Conservation (phyloP, 2,797 vertebrate species). For the Lemur catta region DNA sequence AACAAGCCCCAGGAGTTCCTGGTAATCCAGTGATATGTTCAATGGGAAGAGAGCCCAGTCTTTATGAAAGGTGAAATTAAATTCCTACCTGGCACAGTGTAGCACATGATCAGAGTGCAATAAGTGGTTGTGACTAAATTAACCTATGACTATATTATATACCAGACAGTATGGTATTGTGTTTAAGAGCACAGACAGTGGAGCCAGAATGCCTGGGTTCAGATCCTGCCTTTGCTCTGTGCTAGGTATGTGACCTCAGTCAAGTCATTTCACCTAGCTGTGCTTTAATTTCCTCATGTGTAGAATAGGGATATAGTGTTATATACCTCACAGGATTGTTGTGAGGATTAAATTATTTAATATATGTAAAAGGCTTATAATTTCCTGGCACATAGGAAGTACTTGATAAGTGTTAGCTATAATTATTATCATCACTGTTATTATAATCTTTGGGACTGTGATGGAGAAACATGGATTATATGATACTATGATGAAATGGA, state of each 20-base stretch:
- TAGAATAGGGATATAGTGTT: neutral
- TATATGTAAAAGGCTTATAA: neutral
- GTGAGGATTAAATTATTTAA: constrained; percentile 3
- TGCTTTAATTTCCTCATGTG: neutral
- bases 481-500: neutral
- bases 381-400: neutral
- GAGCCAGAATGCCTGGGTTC: neutral
- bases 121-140: constrained; percentile 14
- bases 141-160: neutral
- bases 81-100: neutral
- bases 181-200: neutral
- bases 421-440: neutral
- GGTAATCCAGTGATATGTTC: neutral
- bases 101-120: neutral
- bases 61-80: constrained; percentile 26
- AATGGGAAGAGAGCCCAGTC: neutral
- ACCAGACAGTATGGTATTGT: neutral
- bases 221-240: constrained; percentile 10
- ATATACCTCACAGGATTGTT: neutral
- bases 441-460: neutral
- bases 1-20: neutral
- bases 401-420: neutral
- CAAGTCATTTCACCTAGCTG: neutral
- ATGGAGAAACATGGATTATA: neutral
- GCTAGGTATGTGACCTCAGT: neutral